Base-by-base conservation (phyloP, 2,113 vertebrate genomes). In the Sceloporus tristichus region DNA sequence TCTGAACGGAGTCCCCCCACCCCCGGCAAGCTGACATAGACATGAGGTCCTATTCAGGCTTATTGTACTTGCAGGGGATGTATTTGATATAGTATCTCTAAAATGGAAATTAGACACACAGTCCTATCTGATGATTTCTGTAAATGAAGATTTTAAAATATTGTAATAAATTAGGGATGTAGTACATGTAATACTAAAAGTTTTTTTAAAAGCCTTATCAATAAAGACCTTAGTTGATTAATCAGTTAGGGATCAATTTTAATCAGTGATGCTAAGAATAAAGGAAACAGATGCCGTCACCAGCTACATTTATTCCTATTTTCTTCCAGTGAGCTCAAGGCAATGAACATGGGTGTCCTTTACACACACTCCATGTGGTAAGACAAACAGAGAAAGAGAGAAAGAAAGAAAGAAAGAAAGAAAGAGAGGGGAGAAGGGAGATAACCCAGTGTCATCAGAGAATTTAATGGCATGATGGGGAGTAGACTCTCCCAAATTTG, bases 61-160 rank as follows among this genome's bases (percentile, higher is more conserved):
- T 92, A 48, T 1, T 81, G 18, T 79, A 59, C 48, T 77, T 18
- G 11, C 29, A 84, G 11, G 42, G 25, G 25, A 86, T 0, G 0
- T 13, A 89, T 90, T 91, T 85, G 7, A 9, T 38, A 40, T 1
- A 79, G 0, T 78, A 73, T 92, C 83, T 54, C 84, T 86, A 87
- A 65, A 29, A 77, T 42, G 65, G 25, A 21, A 6, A 71, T 86
- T 91, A 42, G 40, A 14, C 77, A 71, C 84, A 79, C 85, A 91
- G 83, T 85, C 73, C 27, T 71, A 0, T 68, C 90, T 88, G 86
- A 85, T 40, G 25, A 62, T 68, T 70, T 53, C 66, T 79, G 13
- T 21, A 40, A 27, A 11, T 75, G 73, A 91, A 84, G n/a, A 77
- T 14, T 48, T 85, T 38, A 59, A n/a, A 34, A 73, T 27, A 87